phyloP scores from a whole-genome alignment of 1,140 invertebrate genomes.

The Vanessa tameamea region DNA sequence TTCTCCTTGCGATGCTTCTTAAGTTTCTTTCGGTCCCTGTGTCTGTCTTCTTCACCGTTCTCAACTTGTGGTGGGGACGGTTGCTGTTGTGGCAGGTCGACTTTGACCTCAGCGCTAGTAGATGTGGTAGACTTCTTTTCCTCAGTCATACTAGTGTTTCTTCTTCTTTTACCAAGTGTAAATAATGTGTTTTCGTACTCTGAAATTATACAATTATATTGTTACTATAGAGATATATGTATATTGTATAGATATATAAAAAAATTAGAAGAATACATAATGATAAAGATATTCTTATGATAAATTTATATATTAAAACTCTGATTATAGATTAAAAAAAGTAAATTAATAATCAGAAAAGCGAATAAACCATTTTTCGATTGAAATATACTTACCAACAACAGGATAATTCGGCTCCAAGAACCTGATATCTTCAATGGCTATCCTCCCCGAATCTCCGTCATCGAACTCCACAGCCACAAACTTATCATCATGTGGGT shows the following conservation, averaged over 20 bases:
- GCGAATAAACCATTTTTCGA: neutral
- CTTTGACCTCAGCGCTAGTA: constrained; percentile 42
- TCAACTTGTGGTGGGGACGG: constrained; percentile 40
- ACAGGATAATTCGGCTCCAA: constrained; percentile 95
- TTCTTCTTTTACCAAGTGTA: constrained; percentile 87
- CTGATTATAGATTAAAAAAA: too few species aligned
- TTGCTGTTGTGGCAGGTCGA: constrained; percentile 38
- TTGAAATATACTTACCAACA: constrained; percentile 82
- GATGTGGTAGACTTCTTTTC: constrained; percentile 74
- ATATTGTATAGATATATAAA: too few species aligned
- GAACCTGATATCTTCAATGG: constrained; percentile 93
- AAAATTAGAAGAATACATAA: too few species aligned
- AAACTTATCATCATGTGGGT: constrained; percentile 86
- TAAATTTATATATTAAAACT: too few species aligned
- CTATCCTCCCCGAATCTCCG: constrained; percentile 95
- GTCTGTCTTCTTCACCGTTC: constrained; percentile 63
- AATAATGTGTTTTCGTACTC: constrained; percentile 90
- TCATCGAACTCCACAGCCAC: constrained; percentile 98
- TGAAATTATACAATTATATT: constrained; percentile 38
- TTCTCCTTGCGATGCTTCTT: constrained; percentile 88
- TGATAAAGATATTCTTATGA: too few species aligned
- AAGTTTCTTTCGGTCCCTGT: constrained; percentile 85
- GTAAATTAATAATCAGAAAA: too few species aligned
- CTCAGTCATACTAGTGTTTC: constrained; percentile 84
- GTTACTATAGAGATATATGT: too few species aligned